Conservation (phyloP, 2,888 invertebrate species). For the Dioctria rufipes region DNA sequence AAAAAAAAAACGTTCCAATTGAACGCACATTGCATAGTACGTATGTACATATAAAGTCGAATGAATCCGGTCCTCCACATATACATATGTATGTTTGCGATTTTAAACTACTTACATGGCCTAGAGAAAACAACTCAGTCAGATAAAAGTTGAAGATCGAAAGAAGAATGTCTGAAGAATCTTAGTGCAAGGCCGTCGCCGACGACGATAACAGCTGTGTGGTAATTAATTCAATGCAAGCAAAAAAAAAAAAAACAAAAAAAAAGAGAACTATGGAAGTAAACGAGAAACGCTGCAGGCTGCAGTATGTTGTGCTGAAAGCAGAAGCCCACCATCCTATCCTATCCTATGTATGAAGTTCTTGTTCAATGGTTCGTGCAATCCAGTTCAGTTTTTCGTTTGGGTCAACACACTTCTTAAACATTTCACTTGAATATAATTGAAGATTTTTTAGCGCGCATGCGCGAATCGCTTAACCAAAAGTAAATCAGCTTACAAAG, state of each 20-base stretch:
- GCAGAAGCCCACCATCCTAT: background rate
- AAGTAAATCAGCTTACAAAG: background rate
- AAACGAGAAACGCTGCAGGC: background rate
- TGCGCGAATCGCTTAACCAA: constrained; percentile 16
- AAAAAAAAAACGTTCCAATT: too few relatives aligned
- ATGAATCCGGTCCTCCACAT: background rate
- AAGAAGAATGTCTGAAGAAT: constrained; percentile 5
- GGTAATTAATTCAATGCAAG: constrained; percentile 1
- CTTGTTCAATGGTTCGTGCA: constrained; percentile 47
- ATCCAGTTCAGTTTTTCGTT: constrained; percentile 29
- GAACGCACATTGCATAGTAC: too few relatives aligned
- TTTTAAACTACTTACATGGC: background rate
- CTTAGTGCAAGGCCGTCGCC: background rate
- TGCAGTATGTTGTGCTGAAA: background rate
- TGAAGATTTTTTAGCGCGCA: constrained; percentile 10
- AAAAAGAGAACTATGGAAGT: background rate
- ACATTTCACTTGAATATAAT: constrained; percentile 32
- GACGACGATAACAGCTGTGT: too few relatives aligned
- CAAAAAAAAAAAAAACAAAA: background rate
- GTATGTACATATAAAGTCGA: background rate
- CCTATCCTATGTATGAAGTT: background rate
- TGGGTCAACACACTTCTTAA: constrained; percentile 4
- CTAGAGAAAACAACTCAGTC: background rate
- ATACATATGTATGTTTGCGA: background rate
- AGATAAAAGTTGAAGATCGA: background rate